Evolutionary conservation across 2,888 invertebrate species (phyloP).

Genomic region (Chalcosyrphus nemorum): DNA sequence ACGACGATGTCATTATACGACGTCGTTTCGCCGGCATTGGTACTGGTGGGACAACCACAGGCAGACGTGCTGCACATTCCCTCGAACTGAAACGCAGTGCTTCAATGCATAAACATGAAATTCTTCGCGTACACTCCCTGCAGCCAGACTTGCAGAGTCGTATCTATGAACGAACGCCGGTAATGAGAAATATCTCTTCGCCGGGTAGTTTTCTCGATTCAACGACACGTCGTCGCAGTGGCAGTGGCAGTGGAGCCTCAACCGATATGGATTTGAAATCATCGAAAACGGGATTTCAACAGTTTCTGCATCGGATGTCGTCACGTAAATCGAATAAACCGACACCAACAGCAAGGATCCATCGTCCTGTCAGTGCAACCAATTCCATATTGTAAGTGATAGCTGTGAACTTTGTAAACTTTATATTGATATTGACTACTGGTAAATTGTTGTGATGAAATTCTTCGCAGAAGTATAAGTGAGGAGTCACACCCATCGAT

Average conservation of each 20-base stretch:
- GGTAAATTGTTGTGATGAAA: neutral
- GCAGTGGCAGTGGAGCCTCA: constrained; percentile 32
- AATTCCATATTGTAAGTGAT: constrained; percentile 81
- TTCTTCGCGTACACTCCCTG: constrained; percentile 79
- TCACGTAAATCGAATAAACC: constrained; percentile 79
- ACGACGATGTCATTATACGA: constrained; percentile 82
- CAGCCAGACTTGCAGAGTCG: constrained; percentile 75
- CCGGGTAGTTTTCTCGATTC: constrained; percentile 79
- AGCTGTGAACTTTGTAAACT: constrained; percentile 23
- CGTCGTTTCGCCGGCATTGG: constrained; percentile 76
- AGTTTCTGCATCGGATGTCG: constrained; percentile 81
- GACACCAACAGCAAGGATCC: constrained; percentile 73
- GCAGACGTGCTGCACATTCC: constrained; percentile 62
- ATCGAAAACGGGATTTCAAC: constrained; percentile 78
- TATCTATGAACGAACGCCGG: constrained; percentile 79
- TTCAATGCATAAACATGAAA: constrained; percentile 60
- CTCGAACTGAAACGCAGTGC: constrained; percentile 50
- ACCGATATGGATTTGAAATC: constrained; percentile 49
- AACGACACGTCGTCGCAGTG: constrained; percentile 28
- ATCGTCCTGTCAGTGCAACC: constrained; percentile 78
- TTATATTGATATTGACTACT: constrained; percentile 24
- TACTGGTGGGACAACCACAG: constrained; percentile 37
- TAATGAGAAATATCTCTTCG: constrained; percentile 83
- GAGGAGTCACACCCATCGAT: constrained; percentile 77
- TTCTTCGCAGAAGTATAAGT: constrained; percentile 74